Evolutionary conservation across 2,113 vertebrate species (phyloP).

Genomic region (Pithys albifrons): DNA sequence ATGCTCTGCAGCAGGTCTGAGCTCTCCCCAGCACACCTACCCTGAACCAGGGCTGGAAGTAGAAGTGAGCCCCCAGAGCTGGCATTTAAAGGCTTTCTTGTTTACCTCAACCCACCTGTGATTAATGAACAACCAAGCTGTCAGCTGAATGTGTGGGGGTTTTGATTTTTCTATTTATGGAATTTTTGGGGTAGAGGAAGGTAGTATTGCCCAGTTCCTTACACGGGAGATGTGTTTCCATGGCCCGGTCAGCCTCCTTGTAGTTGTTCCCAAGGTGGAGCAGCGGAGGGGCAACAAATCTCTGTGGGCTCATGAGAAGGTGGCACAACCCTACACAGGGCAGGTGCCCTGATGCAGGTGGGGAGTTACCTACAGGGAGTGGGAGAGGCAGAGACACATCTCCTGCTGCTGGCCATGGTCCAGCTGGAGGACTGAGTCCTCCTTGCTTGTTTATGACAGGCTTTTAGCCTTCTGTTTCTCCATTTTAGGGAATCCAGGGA

Average conservation of each 20-base stretch:
- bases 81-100: neutral
- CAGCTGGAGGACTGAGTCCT: neutral
- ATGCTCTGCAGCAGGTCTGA: neutral
- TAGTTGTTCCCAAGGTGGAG: neutral
- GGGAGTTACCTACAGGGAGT: rapidly evolving
- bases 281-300: rapidly evolving
- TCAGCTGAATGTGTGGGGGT: rapidly evolving
- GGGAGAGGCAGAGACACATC: neutral
- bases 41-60: rapidly evolving
- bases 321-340: rapidly evolving
- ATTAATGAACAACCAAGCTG: neutral
- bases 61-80: rapidly evolving
- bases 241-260: no score
- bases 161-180: neutral
- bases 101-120: neutral
- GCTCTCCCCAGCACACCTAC: neutral
- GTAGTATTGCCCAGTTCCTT: neutral
- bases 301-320: neutral
- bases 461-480: neutral
- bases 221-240: rapidly evolving
- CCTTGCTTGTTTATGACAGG: rapidly evolving
- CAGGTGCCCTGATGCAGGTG: neutral
- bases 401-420: neutral
- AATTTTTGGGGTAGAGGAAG: neutral
- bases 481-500: rapidly evolving